Evolutionary conservation across 2,888 invertebrate genomes (phyloP).

Genomic region (Drosophila colorata): DNA sequence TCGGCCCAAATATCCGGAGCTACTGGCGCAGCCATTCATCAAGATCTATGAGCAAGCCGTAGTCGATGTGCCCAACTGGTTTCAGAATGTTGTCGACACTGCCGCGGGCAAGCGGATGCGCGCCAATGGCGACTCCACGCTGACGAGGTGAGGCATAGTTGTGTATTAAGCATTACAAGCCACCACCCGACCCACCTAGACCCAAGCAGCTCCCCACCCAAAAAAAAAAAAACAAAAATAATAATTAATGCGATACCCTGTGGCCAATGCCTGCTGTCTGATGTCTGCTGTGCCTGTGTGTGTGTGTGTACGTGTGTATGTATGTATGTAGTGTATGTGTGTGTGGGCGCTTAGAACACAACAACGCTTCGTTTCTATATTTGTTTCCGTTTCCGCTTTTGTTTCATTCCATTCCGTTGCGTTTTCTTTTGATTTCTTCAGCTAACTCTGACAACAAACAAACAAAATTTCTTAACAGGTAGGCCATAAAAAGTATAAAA

Average conservation of each 20-base stretch:
- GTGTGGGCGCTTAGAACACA: slow-evolving; percentile 27
- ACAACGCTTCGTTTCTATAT: slow-evolving; percentile 45
- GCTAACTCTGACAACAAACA: slow-evolving; percentile 43
- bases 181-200: slow-evolving; percentile 1
- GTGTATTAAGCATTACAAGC: slow-evolving; percentile 12
- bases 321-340: slow-evolving; percentile 4
- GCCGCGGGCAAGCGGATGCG: slow-evolving; percentile 83
- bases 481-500: slow-evolving; percentile 39
- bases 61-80: slow-evolving; percentile 94
- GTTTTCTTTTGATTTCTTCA: slow-evolving; percentile 45
- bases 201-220: background rate
- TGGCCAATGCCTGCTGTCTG: slow-evolving; percentile 34
- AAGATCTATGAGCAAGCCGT: slow-evolving; percentile 90
- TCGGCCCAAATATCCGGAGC: slow-evolving; percentile 96
- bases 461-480: slow-evolving; percentile 53
- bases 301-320: slow-evolving; percentile 5
- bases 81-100: slow-evolving; percentile 88
- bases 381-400: slow-evolving; percentile 54
- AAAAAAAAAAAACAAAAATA: background rate
- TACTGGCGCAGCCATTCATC: slow-evolving; percentile 95
- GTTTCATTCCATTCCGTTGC: slow-evolving; percentile 58
- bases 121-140: slow-evolving; percentile 73
- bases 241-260: background rate
- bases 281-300: slow-evolving; percentile 18
- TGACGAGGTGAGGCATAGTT: slow-evolving; percentile 81